Base-by-base conservation (phyloP, 2,888 invertebrate genomes). In the Pristionchus fissidentatus region DNA sequence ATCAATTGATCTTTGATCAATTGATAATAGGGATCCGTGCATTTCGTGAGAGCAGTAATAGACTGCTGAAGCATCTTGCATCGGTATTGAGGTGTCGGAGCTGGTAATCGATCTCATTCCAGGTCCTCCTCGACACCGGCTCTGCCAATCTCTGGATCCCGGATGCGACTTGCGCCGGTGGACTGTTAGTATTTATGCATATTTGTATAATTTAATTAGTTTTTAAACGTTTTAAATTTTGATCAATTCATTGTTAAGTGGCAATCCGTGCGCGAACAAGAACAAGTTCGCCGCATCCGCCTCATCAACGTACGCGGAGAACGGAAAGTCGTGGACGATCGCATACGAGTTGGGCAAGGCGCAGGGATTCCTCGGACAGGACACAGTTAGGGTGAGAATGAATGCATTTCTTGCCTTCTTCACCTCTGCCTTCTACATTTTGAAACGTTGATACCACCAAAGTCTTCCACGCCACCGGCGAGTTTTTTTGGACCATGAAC, bases 331-430 rank as follows among this genome's bases (percentile, higher is more conserved):
- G 84, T 97, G 98, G 93, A 95, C 95, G 83, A 98, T 99, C 92
- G 95, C 95, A 88, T 99, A 99, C 94, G 98, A 98, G 84, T 96
- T 96, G 85, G 98, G 98, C 87, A 84, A 86, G 87, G 95, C 98
- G 85, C 96, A 96, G 84, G 98, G 98, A 83, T 97, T 96, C 94
- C 94, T 98, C 85, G 98, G 97, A 85, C 95, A 95, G 0, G 99
- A 99, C 93, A 94, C 94, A 81, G 95, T 98, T 85, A 94, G 94
- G 84, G 97, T 97, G 93, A 95, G 66, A 15, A 49, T 78, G 8
- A 22, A n/a, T 22, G 5, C 26, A 22, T 3, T 60, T 32, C 4
- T n/a, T n/a, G n/a, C n/a, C n/a, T n/a, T n/a, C n/a, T n/a, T n/a
- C n/a, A n/a, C n/a, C n/a, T n/a, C n/a, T n/a, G n/a, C n/a, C n/a